Conservation (phyloP, 1,140 invertebrate genomes). For the Aphelinus atriplicis region DNA sequence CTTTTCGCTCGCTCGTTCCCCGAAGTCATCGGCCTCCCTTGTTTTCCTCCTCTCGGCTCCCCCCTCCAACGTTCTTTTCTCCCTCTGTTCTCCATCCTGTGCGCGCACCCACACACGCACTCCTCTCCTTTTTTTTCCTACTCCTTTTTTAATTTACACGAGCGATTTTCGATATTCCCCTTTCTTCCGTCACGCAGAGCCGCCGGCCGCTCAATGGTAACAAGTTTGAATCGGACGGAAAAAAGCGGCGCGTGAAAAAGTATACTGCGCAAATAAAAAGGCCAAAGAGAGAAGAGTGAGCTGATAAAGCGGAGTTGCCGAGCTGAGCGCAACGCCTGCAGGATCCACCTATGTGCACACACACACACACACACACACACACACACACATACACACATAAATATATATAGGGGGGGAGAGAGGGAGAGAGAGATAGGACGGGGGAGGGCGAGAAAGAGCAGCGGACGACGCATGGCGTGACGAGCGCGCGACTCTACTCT, state of each 20-base stretch:
- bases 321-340: too few species aligned
- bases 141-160: conserved; percentile 36
- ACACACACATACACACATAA: too few species aligned
- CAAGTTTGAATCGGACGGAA: conserved; percentile 28
- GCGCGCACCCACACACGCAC: too few species aligned
- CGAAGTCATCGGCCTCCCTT: conserved; percentile 29
- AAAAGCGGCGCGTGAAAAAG: conserved; percentile 1
- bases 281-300: neutral
- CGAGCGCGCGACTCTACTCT: too few species aligned
- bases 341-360: too few species aligned
- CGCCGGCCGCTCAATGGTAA: conserved; percentile 16
- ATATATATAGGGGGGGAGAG: too few species aligned
- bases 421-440: too few species aligned
- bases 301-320: too few species aligned
- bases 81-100: neutral
- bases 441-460: too few species aligned
- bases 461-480: too few species aligned
- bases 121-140: conserved; percentile 8
- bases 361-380: too few species aligned
- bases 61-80: conserved; percentile 7
- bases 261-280: conserved; percentile 8
- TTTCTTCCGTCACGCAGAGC: conserved; percentile 39
- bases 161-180: conserved; percentile 43
- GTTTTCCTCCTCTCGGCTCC: conserved; percentile 15
- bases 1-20: conserved; percentile 46